Evolutionary conservation across 2,888 invertebrate species (phyloP), one percentile per base, ranked within the genome.

Genomic region (Tetranychus piercei): DNA sequence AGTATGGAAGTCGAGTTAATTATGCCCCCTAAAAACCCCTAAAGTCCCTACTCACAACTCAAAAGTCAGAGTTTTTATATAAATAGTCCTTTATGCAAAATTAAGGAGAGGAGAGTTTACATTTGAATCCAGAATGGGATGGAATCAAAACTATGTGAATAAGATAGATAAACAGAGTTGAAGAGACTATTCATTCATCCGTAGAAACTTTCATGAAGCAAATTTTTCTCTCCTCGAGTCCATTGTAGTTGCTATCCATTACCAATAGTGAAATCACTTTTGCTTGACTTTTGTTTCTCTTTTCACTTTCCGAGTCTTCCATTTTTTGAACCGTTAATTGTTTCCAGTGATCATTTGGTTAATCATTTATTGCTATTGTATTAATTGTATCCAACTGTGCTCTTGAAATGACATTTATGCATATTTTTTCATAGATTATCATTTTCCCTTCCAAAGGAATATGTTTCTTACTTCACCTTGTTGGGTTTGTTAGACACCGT

Each of bases 101-200:
- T n/a, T n/a, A n/a, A n/a, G n/a, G n/a, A n/a, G n/a, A n/a, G n/a
- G n/a, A n/a, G n/a, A n/a, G n/a, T n/a, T n/a, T n/a, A n/a, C n/a
- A n/a, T n/a, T n/a, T n/a, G n/a, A n/a, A n/a, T n/a, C n/a, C n/a
- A n/a, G n/a, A n/a, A n/a, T n/a, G n/a, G n/a, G n/a, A n/a, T n/a
- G 45, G 9, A 6, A 8, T 9, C 9, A 9, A 45, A 9, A 8
- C 7, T 8, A 55, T 55, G 9, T 34, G 34, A 34, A 34, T 5
- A 55, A 55, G 72, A 45, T n/a, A 15, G 20, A 44, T 11, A 72
- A 23, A 22, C 11, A 20, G 22, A 69, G 22, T 69, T 23, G 44
- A 44, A 72, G 72, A 72, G 20, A 20, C 23, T 23, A 20, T 23
- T 71, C 71, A n/a, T 23, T 71, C 71, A 23, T 34, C 44, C 69